Percentiles rank a stretch among this genome's conserved stretches.
Conservation (phyloP, 2,797 vertebrate genomes). For the Centropyge bicolor region DNA sequence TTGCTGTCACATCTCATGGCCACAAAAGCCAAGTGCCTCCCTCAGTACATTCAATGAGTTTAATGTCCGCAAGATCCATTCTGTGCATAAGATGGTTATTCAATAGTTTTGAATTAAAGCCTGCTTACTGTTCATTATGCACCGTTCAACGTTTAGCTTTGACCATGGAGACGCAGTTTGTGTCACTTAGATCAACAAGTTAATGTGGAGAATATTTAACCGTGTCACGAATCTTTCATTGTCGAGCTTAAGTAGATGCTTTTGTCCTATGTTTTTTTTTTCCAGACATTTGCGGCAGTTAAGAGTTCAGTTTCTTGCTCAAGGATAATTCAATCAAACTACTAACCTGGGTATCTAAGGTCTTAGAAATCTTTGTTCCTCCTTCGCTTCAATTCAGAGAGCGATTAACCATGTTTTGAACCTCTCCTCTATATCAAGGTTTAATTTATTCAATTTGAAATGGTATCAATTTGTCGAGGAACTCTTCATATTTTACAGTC, state of each 20-base stretch:
- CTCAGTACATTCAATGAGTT: slow-evolving; percentile 8
- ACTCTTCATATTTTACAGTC: slow-evolving; percentile 32
- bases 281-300: background rate
- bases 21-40: background rate
- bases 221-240: background rate
- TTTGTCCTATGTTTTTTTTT: background rate
- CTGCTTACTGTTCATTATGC: background rate
- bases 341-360: background rate
- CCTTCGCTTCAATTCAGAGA: background rate
- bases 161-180: background rate
- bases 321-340: background rate
- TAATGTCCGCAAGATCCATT: background rate
- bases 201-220: background rate
- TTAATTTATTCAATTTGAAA: slow-evolving; percentile 36
- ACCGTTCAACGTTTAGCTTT: background rate
- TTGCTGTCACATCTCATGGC: slow-evolving; percentile 6
- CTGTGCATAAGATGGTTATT: background rate
- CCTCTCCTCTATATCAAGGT: background rate
- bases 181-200: background rate
- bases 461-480: slow-evolving; percentile 7
- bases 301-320: background rate
- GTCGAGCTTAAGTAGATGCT: background rate
- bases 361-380: slow-evolving; percentile 1
- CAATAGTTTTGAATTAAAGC: background rate
- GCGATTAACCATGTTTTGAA: background rate